Base-by-base conservation (phyloP, 2,888 invertebrate species). In the Amitus sp. region DNA sequence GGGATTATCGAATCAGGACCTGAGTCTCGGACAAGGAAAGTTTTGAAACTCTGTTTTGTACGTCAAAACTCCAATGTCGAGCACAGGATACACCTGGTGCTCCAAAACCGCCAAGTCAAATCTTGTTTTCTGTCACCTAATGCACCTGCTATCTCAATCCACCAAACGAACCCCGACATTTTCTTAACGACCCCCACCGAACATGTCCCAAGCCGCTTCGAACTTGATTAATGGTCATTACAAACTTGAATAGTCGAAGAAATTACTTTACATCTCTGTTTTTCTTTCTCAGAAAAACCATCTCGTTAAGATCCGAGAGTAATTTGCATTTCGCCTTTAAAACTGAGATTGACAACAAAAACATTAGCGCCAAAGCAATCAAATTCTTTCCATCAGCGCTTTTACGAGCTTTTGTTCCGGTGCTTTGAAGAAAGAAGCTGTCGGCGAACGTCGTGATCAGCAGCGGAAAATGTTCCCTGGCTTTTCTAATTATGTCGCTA, bases 381-480 rank as follows among this genome's bases (percentile, higher is more conserved):
- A 30, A 30, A 30, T 9, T 9, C 9, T 27, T 27, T 27, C 27
- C 27, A 27, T 27, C 30, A 30, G n/a, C 30, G 10, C 30, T 30
- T 30, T 30, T n/a, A 30, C 30, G 30, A 30, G 3, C 30, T 30
- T 30, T 30, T 30, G 30, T 30, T 30, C 2, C 30, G n/a, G 10
- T n/a, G 30, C 30, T 9, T n/a, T n/a, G 30, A 30, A n/a, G 10
- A 30, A 30, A 30, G n/a, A 30, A 23, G n/a, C 10, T n/a, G 6
- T n/a, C 30, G 30, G 30, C 30, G n/a, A 30, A 30, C 30, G 30
- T 30, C 30, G 30, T 30, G 30, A 30, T 30, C 30, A 30, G 30
- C 30, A 10, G 30, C 30, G n/a, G 30, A n/a, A 52, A 62, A 48
- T 55, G 40, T 52, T 52, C 52, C 19, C 49, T 39, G 45, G 18